Percentiles rank a stretch among this genome's conserved stretches.
Conservation (phyloP, 2,888 invertebrate genomes). For the Dione juno region DNA sequence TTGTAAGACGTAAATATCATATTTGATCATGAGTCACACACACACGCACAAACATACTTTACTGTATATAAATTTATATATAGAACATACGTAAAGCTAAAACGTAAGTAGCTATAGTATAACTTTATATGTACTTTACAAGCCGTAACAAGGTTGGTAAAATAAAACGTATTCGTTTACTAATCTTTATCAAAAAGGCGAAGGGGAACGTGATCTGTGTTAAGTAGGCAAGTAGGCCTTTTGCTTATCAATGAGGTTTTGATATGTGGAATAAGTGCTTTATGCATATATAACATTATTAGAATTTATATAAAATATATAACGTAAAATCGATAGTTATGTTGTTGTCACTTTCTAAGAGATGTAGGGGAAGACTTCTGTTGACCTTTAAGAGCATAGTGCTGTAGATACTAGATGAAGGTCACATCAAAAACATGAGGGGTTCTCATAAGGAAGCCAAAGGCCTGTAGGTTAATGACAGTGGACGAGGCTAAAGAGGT, state of each 20-base stretch:
- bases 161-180: conserved; percentile 33
- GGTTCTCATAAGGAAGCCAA: no score
- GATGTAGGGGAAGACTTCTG: no score
- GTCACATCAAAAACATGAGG: no score
- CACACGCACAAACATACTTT: no score
- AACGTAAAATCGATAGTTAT: background rate
- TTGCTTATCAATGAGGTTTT: conserved; percentile 28
- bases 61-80: background rate
- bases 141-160: background rate
- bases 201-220: conserved; percentile 24
- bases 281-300: conserved; percentile 4
- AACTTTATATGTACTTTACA: background rate
- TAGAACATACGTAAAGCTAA: background rate
- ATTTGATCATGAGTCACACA: no score
- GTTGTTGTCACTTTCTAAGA: no score
- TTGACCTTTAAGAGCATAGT: no score
- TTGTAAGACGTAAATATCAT: no score
- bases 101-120: background rate
- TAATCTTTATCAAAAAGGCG: conserved; percentile 38
- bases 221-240: conserved; percentile 28
- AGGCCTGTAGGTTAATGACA: no score
- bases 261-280: conserved; percentile 3
- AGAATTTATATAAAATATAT: background rate
- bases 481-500: no score
- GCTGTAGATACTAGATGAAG: no score